Base-by-base conservation (phyloP, 2,888 invertebrate genomes). In the Geophilus truncorum region DNA sequence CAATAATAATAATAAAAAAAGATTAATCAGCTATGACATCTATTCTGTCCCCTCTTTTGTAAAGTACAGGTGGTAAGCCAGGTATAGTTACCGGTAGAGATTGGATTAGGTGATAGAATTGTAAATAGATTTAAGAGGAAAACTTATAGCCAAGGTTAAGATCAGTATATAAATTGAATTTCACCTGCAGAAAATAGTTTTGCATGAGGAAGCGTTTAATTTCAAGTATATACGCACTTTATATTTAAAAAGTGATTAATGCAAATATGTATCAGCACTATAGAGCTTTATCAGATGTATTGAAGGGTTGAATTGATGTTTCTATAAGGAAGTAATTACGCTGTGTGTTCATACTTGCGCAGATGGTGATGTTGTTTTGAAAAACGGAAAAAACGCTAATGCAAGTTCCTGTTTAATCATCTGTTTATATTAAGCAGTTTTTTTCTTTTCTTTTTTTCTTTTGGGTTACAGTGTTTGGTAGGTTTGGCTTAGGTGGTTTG, bases 341-440 rank as follows among this genome's bases (percentile, higher is more conserved):
- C 23, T 79, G 51, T 36, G 36, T 45, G 79, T 79, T 30, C n/a
- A 23, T 36, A 30, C 23, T 79, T 32, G 25, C 51, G 36, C 51
- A 36, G 36, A 30, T 40, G 78, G 25, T 70, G 70, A 70, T 70
- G 70, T 28, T 70, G 70, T 25, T 28, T 51, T 51, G 1, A 51
- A 51, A 51, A n/a, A n/a, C n/a, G 4, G n/a, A n/a, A 18, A 51
- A 51, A 51, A 51, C 51, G 18, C 32, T 21, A 51, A 51, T 70
- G 70, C 70, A 70, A 25, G 70, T 70, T 70, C 70, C 70, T 70
- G 70, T 70, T 70, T 70, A 70, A 70, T 70, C 70, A 28, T 28
- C 28, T 70, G 70, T 28, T 28, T 70, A 70, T 28, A 28, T 28
- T 28, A 70, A 70, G 28, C 25, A 28, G 45, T 45, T 45, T 70